Base-by-base conservation (phyloP, 2,888 invertebrate genomes). In the Parapristionchus giblindavisi region DNA sequence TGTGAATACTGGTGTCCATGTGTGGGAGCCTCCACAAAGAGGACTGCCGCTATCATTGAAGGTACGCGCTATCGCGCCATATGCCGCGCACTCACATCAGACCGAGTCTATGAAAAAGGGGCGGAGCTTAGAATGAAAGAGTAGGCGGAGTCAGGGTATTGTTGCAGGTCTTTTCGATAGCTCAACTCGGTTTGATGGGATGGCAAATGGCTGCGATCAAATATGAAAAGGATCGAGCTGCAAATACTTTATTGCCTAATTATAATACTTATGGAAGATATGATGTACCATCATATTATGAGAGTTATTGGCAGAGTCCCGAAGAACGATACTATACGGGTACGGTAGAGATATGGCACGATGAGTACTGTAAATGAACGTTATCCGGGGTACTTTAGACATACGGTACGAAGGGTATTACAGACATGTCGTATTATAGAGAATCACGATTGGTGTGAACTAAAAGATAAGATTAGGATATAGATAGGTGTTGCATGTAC, bases 161-260 rank as follows among this genome's bases (percentile, higher is more conserved):
- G 3, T 58, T 71, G 21, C 71, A 87, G 87, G 84, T 87, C 43
- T 86, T 82, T 75, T 81, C 83, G 74, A 75, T 87, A 52, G 80
- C 85, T 34, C 85, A 87, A 77, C 76, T 87, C 34, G 85, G 84
- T 75, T 81, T 87, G 32, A 88, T 85, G 81, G 88, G 87, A 72
- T 88, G 87, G 87, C 87, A 87, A 78, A 86, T 88, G 85, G 85
- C 85, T 70, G 86, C 86, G 61, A 85, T 87, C 75, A 85, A 75
- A 72, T 87, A 87, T 76, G 86, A 87, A 75, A 80, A 83, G 75
- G 87, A 87, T 75, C 81, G 86, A 52, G 87, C 87, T 2, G 87
- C 85, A 29, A 87, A 87, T 76, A 85, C 84, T n/a, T 78, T 87
- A 40, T 73, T 87, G 56, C 87, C 87, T 17, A 85, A 85, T 75